phyloP scores from a whole-genome alignment of 2,888 invertebrate species.

The Oscheius myriophilus region DNA sequence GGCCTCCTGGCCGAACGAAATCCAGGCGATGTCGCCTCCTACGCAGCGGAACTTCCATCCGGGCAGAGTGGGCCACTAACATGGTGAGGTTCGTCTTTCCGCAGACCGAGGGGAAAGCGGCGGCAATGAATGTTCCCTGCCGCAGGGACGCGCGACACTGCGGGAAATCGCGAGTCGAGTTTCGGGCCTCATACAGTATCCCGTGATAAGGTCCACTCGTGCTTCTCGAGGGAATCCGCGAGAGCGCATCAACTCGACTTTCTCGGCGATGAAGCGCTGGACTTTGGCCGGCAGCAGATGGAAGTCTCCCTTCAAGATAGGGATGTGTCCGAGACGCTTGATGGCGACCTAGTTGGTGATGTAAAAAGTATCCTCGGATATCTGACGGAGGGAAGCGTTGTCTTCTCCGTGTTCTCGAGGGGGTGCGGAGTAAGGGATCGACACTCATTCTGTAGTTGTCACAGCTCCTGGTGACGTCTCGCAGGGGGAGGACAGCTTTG shows the following conservation, averaged over 20 bases:
- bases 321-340: conserved; percentile 72
- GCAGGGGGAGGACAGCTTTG: conserved; percentile 2
- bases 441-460: conserved; percentile 48
- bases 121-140: conserved; percentile 78
- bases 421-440: conserved; percentile 61
- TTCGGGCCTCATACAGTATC: conserved; percentile 90
- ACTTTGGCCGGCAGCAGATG: conserved; percentile 71
- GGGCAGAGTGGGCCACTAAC: conserved; percentile 90
- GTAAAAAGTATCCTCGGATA: conserved; percentile 70
- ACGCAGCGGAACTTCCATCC: conserved; percentile 75
- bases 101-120: conserved; percentile 98
- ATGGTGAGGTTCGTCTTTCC: conserved; percentile 99
- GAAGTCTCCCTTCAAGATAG: conserved; percentile 74
- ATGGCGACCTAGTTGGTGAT: conserved; percentile 73
- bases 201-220: conserved; percentile 85
- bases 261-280: conserved; percentile 72
- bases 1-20: conserved; percentile 88
- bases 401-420: conserved; percentile 63
- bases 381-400: conserved; percentile 63
- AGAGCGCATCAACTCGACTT: conserved; percentile 71
- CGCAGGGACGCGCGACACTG: conserved; percentile 72
- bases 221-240: conserved; percentile 78
- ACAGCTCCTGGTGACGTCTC: conserved; percentile 15
- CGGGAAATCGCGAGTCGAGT: conserved; percentile 84
- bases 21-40: conserved; percentile 98